Evolutionary conservation across 2,113 vertebrate species (phyloP).

Genomic region (Bombycilla garrulus): DNA sequence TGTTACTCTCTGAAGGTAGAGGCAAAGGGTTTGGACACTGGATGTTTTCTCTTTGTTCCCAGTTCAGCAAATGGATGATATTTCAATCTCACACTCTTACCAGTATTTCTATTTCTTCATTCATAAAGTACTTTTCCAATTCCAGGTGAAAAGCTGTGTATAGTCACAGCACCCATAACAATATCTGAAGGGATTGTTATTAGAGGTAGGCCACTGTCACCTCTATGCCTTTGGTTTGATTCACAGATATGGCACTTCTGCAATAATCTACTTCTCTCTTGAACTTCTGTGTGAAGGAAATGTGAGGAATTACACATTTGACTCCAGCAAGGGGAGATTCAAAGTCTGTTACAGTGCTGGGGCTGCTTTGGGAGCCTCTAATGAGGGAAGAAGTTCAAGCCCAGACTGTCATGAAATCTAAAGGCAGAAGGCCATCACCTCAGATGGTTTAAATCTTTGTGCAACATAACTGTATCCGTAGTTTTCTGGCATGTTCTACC

Average conservation of each 20-base stretch:
- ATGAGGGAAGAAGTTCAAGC: neutral
- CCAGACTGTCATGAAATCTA: neutral
- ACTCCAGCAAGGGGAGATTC: neutral
- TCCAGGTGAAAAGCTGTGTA: neutral
- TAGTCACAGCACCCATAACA: neutral
- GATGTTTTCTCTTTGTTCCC: neutral
- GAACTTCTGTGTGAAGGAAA: neutral
- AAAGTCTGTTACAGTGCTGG: neutral
- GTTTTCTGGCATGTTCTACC: neutral
- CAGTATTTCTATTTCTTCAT: neutral
- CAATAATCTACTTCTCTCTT: neutral
- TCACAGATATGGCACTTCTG: neutral
- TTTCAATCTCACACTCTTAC: neutral
- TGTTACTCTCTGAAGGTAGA: neutral
- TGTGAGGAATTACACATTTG: neutral
- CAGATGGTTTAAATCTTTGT: constrained; percentile 43
- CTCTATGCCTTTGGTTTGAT: neutral
- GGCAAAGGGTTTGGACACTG: neutral
- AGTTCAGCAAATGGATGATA: neutral
- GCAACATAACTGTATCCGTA: neutral
- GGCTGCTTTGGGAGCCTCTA: neutral
- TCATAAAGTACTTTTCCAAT: neutral
- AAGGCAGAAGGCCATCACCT: neutral
- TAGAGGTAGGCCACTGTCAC: neutral
- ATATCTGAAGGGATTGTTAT: neutral